Base-by-base conservation (phyloP, 2,797 vertebrate genomes). In the Sciurus carolinensis region DNA sequence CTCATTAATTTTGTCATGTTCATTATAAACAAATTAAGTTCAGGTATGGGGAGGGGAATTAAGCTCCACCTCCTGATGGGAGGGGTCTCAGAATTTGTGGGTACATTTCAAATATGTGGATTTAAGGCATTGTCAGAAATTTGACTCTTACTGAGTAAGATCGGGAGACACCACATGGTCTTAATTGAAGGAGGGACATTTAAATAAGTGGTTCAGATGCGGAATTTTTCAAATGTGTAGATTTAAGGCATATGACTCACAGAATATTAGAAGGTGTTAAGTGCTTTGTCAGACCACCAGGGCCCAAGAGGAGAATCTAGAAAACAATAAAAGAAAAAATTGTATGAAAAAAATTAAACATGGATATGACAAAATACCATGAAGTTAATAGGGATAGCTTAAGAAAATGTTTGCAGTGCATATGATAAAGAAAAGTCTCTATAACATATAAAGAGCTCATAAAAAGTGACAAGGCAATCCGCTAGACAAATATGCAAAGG, bases 381-480 rank as follows among this genome's bases (percentile, higher is more conserved):
- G 72, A 72, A 66, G 13, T 90, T 89, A 88, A 69, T 88, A 73
- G 52, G 85, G 59, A 88, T 42, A 69, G 75, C 73, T 71, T 87
- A 24, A 67, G 71, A 71, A 87, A 90, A 77, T 33, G 33, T 90
- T 86, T 69, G 14, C 64, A 90, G 44, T 72, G 18, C 36, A 89
- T 69, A 64, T 91, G 76, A 39, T 39, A 39, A 95, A 62, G 47
- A 67, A 44, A 91, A 84, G 64, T 90, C 36, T 91, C 59, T 87
- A 59, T 28, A 64, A 64, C 91, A 91, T 36, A 39, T 81, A 91
- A 89, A 96, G 52, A 93, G 28, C 50, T 87, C 7, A 1, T 87
- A 83, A 88, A 80, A 81, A 57, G 24, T 84, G 93, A 85, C n/a
- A 76, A 64, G 93, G 76, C 44, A 76, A 39, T 13, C 15, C 18